These are phyloP conservation scores for Drosophila neonasuta DNA, from an alignment of 2,888 invertebrate species.

Conservation along the genomic window DNA sequence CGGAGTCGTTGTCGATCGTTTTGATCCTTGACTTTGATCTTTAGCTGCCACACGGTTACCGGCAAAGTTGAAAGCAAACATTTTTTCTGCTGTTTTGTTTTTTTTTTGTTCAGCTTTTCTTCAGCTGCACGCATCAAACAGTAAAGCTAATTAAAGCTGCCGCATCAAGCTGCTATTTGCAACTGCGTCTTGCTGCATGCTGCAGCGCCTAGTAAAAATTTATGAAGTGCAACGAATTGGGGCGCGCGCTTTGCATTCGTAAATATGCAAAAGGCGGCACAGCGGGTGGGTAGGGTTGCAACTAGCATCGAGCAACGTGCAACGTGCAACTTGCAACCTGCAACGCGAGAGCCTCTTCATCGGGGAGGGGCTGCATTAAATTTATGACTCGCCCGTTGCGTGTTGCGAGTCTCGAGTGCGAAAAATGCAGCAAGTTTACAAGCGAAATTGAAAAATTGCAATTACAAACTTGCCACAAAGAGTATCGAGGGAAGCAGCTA, in stretches of 20 bases:
- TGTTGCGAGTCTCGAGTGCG: slow-evolving; percentile 50
- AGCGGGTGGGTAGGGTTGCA: slow-evolving; percentile 21
- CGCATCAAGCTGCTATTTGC: slow-evolving; percentile 26
- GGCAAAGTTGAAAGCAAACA: slow-evolving; percentile 71
- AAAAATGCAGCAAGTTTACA: slow-evolving; percentile 49
- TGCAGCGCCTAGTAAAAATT: slow-evolving; percentile 62
- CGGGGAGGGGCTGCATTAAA: slow-evolving; percentile 28
- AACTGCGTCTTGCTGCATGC: slow-evolving; percentile 25
- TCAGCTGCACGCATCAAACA: slow-evolving; percentile 65
- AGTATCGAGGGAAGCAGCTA: neutral
- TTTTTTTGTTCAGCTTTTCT: slow-evolving; percentile 16
- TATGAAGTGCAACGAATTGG: slow-evolving; percentile 76
- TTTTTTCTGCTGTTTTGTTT: too few species aligned
- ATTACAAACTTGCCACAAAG: slow-evolving; percentile 9
- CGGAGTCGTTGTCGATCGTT: slow-evolving; percentile 43
- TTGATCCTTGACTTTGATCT: slow-evolving; percentile 77
- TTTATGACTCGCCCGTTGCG: slow-evolving; percentile 52
- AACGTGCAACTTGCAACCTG: neutral
- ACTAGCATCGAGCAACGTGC: too few species aligned
- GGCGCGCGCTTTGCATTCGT: slow-evolving; percentile 60
- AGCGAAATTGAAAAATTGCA: slow-evolving; percentile 49
- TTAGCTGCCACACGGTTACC: slow-evolving; percentile 68
- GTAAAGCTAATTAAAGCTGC: slow-evolving; percentile 71
- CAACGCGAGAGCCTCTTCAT: neutral
- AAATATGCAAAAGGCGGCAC: slow-evolving; percentile 65